These are phyloP conservation scores for Bos javanicus DNA, from an alignment of 2,113 vertebrate species.

Conservation along the genomic window DNA sequence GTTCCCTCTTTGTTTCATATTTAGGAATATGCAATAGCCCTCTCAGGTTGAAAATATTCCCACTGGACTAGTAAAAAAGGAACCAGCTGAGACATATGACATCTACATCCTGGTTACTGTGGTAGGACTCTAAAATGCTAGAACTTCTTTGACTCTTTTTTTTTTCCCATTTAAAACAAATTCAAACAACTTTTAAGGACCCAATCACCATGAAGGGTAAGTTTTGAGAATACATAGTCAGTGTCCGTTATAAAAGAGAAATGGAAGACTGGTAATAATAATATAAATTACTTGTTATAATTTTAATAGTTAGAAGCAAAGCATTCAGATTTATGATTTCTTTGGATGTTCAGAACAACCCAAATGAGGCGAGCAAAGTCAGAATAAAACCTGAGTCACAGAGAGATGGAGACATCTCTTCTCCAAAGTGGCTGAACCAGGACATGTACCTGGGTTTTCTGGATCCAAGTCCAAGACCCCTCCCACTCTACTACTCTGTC, in stretches of 20 bases:
- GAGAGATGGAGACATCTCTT: not conserved
- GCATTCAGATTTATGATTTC: not conserved
- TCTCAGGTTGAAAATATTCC: constrained; percentile 10
- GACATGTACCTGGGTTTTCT: not conserved
- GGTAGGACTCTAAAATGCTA: not conserved
- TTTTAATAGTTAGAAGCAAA: not conserved
- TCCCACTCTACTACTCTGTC: not conserved
- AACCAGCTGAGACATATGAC: not conserved
- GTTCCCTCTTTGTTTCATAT: not conserved
- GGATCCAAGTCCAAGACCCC: not conserved
- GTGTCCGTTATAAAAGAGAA: not conserved
- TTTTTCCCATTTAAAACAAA: not conserved
- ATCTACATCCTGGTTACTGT: not conserved
- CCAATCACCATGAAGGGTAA: not conserved
- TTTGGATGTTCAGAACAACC: not conserved
- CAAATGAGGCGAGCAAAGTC: not conserved
- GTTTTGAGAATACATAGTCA: not conserved
- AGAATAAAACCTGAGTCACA: not conserved
- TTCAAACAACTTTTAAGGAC: not conserved
- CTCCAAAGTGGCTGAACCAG: not conserved
- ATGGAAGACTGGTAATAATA: not conserved
- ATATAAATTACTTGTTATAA: not conserved
- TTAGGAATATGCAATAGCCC: not conserved
- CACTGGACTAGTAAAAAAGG: not conserved
- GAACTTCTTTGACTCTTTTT: constrained; percentile 11